Conservation (phyloP, 1,140 invertebrate genomes). For the Elymnias hypermnestra region DNA sequence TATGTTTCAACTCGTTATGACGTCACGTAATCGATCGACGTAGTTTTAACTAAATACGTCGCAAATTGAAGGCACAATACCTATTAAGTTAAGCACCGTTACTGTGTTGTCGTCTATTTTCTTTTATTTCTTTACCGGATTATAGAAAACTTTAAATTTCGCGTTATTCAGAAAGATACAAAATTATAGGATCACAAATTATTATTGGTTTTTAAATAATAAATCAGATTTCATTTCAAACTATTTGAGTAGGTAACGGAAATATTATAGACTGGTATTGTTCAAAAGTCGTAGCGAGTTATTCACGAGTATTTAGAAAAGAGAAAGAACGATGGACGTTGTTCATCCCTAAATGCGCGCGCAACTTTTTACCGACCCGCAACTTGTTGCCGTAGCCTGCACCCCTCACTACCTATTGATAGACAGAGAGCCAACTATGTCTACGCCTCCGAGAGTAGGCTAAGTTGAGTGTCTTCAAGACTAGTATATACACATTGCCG, state of each 20-base stretch:
- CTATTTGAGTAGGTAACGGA: too few relatives aligned
- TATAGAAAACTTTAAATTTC: background rate
- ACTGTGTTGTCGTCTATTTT: too few relatives aligned
- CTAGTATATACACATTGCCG: background rate
- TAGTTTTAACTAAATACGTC: background rate
- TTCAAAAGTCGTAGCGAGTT: background rate
- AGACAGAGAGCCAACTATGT: background rate
- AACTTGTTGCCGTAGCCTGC: constrained; percentile 39
- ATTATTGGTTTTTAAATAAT: too few relatives aligned
- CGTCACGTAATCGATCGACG: too few relatives aligned
- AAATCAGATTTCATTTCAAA: too few relatives aligned
- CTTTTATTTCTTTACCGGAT: too few relatives aligned
- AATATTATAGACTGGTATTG: too few relatives aligned
- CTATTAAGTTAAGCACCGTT: too few relatives aligned
- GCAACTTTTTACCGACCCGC: constrained; percentile 28
- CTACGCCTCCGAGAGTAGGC: background rate
- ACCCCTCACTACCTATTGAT: constrained; percentile 9
- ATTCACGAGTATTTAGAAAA: constrained; percentile 3
- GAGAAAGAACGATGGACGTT: constrained; percentile 5
- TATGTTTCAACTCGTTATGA: too few relatives aligned
- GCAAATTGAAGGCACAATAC: background rate
- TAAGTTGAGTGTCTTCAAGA: background rate
- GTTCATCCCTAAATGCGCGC: constrained; percentile 30
- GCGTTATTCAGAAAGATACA: too few relatives aligned
- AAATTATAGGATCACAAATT: too few relatives aligned